phyloP scores from a whole-genome alignment of 1,140 invertebrate genomes.

The Hypothenemus hampei region DNA sequence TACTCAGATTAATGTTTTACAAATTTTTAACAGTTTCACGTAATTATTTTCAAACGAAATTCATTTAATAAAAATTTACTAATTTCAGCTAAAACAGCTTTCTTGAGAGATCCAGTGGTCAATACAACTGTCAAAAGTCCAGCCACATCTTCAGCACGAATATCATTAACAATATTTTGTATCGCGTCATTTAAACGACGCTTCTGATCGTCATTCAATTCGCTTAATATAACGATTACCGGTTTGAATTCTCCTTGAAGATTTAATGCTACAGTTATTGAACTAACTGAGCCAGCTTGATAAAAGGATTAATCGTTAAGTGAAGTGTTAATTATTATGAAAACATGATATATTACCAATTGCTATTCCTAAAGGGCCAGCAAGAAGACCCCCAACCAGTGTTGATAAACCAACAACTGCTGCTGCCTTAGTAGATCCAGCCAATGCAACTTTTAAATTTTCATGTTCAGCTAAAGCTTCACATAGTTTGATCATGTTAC shows the following conservation, averaged over 20 bases:
- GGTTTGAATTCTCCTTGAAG: slow-evolving; percentile 34
- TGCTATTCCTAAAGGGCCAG: slow-evolving; percentile 34
- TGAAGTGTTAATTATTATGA: not conserved
- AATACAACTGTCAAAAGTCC: slow-evolving; percentile 25
- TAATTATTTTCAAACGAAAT: slow-evolving; percentile 19
- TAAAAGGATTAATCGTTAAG: slow-evolving; percentile 7
- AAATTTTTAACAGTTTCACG: too few species aligned
- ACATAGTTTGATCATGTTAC: slow-evolving; percentile 25
- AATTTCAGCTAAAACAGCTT: slow-evolving; percentile 28
- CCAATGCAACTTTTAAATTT: slow-evolving; percentile 31
- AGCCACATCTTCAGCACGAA: slow-evolving; percentile 21
- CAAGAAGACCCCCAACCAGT: slow-evolving; percentile 34
- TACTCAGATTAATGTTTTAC: too few species aligned
- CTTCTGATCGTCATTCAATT: slow-evolving; percentile 33
- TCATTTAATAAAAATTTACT: slow-evolving; percentile 29
- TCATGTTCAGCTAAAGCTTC: slow-evolving; percentile 27
- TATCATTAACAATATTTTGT: slow-evolving; percentile 17
- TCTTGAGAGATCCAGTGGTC: slow-evolving; percentile 22
- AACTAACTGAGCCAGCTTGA: slow-evolving; percentile 32
- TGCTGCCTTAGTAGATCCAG: slow-evolving; percentile 34
- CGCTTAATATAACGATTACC: slow-evolving; percentile 32
- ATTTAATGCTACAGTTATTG: slow-evolving; percentile 17
- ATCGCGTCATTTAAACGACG: slow-evolving; percentile 26
- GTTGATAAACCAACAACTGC: slow-evolving; percentile 23
- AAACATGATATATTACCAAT: slow-evolving; percentile 28